Percentiles rank a stretch among this genome's conserved stretches.
Conservation (phyloP, 2,113 vertebrate genomes). For the Raphicerus campestris region DNA sequence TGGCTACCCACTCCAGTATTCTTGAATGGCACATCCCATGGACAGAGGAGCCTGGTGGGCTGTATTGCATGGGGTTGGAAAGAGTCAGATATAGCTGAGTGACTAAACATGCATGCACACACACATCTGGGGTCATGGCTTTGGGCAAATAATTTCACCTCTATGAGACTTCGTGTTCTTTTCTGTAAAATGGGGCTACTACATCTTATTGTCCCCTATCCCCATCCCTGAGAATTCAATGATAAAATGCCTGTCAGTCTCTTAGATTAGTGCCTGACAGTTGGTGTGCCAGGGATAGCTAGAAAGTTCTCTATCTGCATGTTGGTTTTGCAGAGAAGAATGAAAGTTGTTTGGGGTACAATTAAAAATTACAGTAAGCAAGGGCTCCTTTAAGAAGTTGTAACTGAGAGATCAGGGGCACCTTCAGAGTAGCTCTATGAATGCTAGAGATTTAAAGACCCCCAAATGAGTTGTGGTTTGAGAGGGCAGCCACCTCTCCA, state of each 20-base stretch:
- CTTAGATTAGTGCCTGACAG: background rate
- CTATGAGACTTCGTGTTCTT: background rate
- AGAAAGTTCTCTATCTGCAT: background rate
- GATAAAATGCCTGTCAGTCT: background rate
- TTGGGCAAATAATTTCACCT: background rate
- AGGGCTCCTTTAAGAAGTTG: background rate
- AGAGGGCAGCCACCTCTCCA: background rate
- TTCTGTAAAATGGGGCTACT: background rate
- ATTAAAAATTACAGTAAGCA: background rate
- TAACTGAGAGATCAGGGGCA: background rate
- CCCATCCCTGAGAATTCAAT: background rate
- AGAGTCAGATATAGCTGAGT: background rate
- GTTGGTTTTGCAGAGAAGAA: background rate
- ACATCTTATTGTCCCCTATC: background rate
- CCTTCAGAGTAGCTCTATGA: background rate
- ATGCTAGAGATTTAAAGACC: background rate
- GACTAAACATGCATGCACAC: background rate
- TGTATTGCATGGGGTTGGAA: background rate
- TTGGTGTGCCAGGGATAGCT: background rate
- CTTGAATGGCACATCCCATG: background rate
- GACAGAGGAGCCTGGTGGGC: background rate
- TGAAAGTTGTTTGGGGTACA: background rate
- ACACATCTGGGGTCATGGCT: background rate
- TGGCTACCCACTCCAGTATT: background rate
- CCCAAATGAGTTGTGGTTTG: background rate